Percentiles rank a stretch among this genome's conserved stretches.
These are phyloP conservation scores for Cairina moschata DNA, from an alignment of 2,113 vertebrate genomes.

Conservation along the genomic window DNA sequence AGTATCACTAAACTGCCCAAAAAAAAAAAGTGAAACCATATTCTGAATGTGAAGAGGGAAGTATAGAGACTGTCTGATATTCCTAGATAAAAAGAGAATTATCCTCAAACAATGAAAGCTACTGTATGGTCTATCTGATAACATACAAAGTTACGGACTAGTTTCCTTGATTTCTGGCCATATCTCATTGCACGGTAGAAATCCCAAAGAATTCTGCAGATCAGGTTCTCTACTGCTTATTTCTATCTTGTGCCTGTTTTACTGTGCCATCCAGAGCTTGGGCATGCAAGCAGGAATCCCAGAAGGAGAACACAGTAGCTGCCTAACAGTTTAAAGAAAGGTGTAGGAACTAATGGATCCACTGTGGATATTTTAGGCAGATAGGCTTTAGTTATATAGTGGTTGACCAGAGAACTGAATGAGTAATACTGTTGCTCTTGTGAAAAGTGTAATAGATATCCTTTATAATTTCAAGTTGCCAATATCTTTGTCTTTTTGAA, in stretches of 20 bases:
- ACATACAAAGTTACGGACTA: background rate
- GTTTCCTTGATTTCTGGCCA: background rate
- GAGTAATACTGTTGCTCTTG: background rate
- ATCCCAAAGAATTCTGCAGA: background rate
- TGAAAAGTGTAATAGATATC: background rate
- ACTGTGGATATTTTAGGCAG: background rate
- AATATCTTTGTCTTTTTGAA: background rate
- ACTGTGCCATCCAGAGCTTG: background rate
- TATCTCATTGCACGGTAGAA: background rate
- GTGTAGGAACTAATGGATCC: background rate
- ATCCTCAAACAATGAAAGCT: background rate
- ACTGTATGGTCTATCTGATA: background rate
- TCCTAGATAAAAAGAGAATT: background rate
- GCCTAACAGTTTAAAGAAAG: background rate
- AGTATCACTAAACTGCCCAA: background rate
- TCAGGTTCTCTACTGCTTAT: background rate
- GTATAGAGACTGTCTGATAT: background rate
- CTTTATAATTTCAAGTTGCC: slow-evolving; percentile 13
- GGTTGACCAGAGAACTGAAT: background rate
- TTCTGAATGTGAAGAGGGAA: background rate
- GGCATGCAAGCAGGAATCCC: background rate
- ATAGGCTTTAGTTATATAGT: slow-evolving; percentile 5
- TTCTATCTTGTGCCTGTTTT: background rate
- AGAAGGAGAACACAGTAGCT: background rate
- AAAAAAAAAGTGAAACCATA: background rate